Evolutionary conservation across 2,797 vertebrate species (phyloP), one percentile per base, ranked within the genome.

Genomic region (Lates japonicus): DNA sequence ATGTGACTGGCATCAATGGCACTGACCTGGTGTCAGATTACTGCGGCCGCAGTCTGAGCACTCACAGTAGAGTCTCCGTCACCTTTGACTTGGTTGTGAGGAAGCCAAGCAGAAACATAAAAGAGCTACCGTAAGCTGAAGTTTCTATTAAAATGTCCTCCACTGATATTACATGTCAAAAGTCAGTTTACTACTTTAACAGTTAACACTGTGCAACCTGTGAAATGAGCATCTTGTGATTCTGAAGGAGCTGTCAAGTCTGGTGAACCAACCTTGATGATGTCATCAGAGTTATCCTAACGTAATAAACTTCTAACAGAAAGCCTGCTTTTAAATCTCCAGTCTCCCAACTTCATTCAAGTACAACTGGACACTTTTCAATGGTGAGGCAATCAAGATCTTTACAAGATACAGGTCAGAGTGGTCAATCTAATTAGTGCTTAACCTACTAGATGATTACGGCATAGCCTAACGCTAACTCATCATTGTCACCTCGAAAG

Each of bases 21-120:
- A 25, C 65, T 80, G 79, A 65, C 4, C 76, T 59, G 54, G 69
- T 16, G 54, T 80, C 74, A 49, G 59, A 16, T 75, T 60, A 54
- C 80, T 31, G 49, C 52, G n/a, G 16, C 20, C 22, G 20, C n/a
- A 37, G 5, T 19, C 19, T 16, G 22, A 35, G 29, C 6, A 57
- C 22, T 66, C 29, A 64, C 4, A 77, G 66, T 2, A 39, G 11
- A 77, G 51, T 17, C n/a, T 41, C 46, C 19, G 35, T 70, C 25
- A 37, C 31, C 59, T 62, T 69, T 31, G n/a, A 51, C 41, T 64
- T 16, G 6, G 39, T 44, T 61, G 42, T 11, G 11, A 57, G 39
- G 37, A 61, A 29, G 22, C 3, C 16, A 68, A 58, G 41, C 11
- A 54, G 51, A 55, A 16, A 46, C 14, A 31, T 4, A n/a, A n/a